These are phyloP conservation scores for Argyresthia goedartella DNA, from an alignment of 2,888 invertebrate genomes.

Conservation along the genomic window DNA sequence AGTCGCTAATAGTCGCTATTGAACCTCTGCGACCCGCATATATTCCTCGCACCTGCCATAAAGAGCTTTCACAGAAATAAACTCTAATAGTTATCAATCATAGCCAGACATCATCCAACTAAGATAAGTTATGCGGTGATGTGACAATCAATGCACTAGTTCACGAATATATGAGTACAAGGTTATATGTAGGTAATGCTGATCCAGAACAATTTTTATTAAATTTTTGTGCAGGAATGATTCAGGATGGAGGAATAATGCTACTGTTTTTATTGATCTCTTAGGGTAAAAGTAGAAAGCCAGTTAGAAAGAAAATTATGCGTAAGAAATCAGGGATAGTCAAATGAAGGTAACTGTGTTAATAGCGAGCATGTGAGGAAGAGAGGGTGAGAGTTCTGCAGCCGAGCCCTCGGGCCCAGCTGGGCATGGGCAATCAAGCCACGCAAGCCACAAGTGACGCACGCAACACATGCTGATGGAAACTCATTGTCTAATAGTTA, in stretches of 20 bases:
- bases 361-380: not conserved
- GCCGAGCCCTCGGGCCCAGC: not conserved
- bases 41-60: constrained; percentile 37
- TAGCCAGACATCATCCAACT: constrained; percentile 46
- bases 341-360: too few relatives aligned
- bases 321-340: too few relatives aligned
- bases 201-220: constrained; percentile 62
- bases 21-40: constrained; percentile 36
- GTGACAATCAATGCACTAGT: constrained; percentile 4
- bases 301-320: not conserved
- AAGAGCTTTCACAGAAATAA: constrained; percentile 25
- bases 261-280: constrained; percentile 6
- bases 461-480: not conserved
- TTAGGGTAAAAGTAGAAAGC: too few relatives aligned
- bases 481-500: not conserved
- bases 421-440: too few relatives aligned
- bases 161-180: not conserved
- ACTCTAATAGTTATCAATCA: constrained; percentile 20
- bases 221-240: constrained; percentile 1
- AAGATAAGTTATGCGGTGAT: constrained; percentile 38
- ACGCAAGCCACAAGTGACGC: too few relatives aligned
- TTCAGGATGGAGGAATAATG: constrained; percentile 35
- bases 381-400: not conserved
- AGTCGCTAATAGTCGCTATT: not conserved
- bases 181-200: constrained; percentile 26